Conservation (phyloP, 2,888 invertebrate species). For the Noctua pronuba region DNA sequence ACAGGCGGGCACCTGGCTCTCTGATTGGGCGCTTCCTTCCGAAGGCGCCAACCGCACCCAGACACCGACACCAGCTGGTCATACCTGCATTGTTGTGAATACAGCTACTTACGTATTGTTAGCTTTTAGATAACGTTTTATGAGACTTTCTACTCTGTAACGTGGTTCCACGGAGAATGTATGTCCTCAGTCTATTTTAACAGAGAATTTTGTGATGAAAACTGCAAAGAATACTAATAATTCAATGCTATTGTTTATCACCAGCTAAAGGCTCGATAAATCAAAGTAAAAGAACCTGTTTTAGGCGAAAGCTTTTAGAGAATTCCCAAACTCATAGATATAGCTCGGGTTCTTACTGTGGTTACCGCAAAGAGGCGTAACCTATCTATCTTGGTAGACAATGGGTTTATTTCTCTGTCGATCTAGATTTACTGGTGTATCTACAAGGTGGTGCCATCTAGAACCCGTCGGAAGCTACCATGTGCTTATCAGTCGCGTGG, state of each 20-base stretch:
- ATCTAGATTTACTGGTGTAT: slow-evolving; percentile 50
- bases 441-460: slow-evolving; percentile 20
- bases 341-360: slow-evolving; percentile 43
- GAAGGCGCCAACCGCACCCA: slow-evolving; percentile 12
- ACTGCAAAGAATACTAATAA: slow-evolving; percentile 10
- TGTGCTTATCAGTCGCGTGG: background rate
- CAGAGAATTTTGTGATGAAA: background rate
- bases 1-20: slow-evolving; percentile 28
- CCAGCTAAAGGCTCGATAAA: slow-evolving; percentile 38
- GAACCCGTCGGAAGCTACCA: background rate
- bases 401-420: slow-evolving; percentile 58
- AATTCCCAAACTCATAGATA: slow-evolving; percentile 46
- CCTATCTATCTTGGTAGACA: slow-evolving; percentile 63
- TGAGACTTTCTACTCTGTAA: background rate
- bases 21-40: slow-evolving; percentile 72
- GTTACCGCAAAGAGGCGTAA: slow-evolving; percentile 68
- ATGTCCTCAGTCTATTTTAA: background rate
- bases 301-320: slow-evolving; percentile 33
- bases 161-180: background rate
- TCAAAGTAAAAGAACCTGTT: slow-evolving; percentile 46
- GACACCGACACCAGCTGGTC: background rate
- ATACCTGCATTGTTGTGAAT: slow-evolving; percentile 11
- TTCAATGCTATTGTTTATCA: slow-evolving; percentile 4
- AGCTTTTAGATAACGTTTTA: slow-evolving; percentile 9
- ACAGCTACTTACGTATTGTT: background rate